These are phyloP conservation scores for Parotia lawesii DNA, from an alignment of 2,113 vertebrate species.

Conservation along the genomic window DNA sequence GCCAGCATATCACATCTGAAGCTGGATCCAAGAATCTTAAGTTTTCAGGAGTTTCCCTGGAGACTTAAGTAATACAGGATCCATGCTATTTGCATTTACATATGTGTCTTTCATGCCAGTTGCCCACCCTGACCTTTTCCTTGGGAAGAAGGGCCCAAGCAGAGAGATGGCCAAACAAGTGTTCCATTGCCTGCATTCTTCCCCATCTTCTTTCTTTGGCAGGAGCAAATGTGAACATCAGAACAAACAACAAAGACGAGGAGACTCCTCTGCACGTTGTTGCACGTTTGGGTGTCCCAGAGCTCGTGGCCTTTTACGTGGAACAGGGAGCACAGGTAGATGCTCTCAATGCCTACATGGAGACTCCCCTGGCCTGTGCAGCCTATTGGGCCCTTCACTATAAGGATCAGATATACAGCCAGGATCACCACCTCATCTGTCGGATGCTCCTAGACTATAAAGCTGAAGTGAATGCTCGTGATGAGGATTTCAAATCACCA, in stretches of 20 bases:
- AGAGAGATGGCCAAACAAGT: neutral
- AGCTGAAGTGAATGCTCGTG: constrained; percentile 82
- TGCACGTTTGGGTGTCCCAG: constrained; percentile 81
- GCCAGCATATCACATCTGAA: neutral
- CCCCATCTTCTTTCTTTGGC: neutral
- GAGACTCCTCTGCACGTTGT: constrained; percentile 87
- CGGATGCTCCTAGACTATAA: constrained; percentile 84
- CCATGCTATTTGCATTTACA: neutral
- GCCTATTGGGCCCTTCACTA: constrained; percentile 86
- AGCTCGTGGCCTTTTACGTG: constrained; percentile 84
- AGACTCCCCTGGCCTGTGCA: constrained; percentile 87
- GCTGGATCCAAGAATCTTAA: neutral
- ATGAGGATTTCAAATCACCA: constrained; percentile 87
- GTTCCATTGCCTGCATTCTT: neutral
- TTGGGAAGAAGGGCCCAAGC: neutral
- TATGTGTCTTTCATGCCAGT: neutral
- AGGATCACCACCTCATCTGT: constrained; percentile 85
- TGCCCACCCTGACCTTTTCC: neutral
- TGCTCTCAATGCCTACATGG: constrained; percentile 78
- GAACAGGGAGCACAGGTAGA: constrained; percentile 81
- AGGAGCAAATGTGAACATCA: constrained; percentile 87
- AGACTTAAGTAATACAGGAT: neutral
- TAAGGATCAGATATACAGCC: constrained; percentile 85
- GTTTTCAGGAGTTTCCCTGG: neutral
- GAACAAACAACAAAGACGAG: constrained; percentile 80